These are phyloP conservation scores for Oncorhynchus masou DNA, from an alignment of 2,113 vertebrate genomes.

Conservation along the genomic window DNA sequence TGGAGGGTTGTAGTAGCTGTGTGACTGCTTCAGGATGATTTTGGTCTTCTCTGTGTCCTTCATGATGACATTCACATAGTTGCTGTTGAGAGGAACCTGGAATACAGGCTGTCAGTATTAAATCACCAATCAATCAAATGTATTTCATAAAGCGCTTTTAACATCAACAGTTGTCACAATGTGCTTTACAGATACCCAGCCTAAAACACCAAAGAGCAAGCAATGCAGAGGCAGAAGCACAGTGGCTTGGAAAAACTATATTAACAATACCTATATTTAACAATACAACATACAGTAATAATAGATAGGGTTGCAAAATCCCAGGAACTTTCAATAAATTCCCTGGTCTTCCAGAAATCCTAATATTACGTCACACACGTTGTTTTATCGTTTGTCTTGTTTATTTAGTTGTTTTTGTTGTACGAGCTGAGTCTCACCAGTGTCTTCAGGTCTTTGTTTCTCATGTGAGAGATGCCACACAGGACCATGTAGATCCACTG, in stretches of 20 bases:
- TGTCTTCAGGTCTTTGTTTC: slow-evolving; percentile 16
- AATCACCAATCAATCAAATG: neutral
- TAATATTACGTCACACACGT: no score
- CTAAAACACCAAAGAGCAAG: no score
- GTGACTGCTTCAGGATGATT: slow-evolving; percentile 5
- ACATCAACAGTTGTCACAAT: no score
- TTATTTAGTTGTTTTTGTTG: neutral
- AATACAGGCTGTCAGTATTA: neutral
- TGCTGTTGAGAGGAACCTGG: slow-evolving; percentile 13
- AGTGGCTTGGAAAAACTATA: no score
- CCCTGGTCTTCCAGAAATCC: no score
- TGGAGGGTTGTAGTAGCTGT: slow-evolving; percentile 5
- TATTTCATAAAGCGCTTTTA: no score
- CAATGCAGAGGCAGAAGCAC: no score
- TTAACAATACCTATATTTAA: no score
- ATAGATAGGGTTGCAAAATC: no score
- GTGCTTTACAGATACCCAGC: no score
- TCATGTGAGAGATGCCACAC: slow-evolving; percentile 27
- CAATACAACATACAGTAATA: no score
- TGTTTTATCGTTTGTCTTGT: neutral
- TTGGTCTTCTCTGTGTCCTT: slow-evolving; percentile 21
- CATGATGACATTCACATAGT: slow-evolving; percentile 12
- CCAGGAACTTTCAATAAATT: no score
- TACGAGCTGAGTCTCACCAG: neutral
- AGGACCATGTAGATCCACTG: slow-evolving; percentile 20